Base-by-base conservation (phyloP, 2,797 vertebrate species). In the Euphonia xanthogaster region DNA sequence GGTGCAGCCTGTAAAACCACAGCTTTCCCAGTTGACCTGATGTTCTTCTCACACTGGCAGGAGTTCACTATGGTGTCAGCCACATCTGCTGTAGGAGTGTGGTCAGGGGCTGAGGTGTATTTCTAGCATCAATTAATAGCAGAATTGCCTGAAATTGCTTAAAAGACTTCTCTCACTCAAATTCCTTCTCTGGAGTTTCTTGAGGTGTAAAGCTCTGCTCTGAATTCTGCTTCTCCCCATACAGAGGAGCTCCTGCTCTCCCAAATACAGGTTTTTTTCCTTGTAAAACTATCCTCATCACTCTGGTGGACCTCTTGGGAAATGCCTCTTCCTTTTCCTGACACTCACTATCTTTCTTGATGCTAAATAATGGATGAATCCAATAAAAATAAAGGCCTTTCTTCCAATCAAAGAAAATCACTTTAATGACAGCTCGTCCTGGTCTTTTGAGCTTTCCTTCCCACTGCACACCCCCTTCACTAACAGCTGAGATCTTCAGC, bases 301-400 rank as follows among this genome's bases (percentile, higher is more conserved):
- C 81, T 86, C 90, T 61, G 60, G 27, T 84, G 85, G n/a, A 62
- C 70, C 87, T 91, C 77, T 72, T 31, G 70, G 89, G 53, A 70
- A 94, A 88, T 88, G 72, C 54, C 48, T 90, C 48, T 91, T 83
- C 57, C 45, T 72, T 86, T 71, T 92, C 63, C 73, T 93, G 77
- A 82, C 42, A 27, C 74, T 79, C 3, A 0, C 75, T 83, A 58
- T 94, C 82, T 66, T 62, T 87, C 85, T 89, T 86, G 44, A 76
- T 72, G 66, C 82, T 88, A 61, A 89, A 54, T 92, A 93, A 94
- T 50, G 77, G 93, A 90, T 47, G 78, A 93, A 88, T 89, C 90
- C 81, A 73, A 75, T 84, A 84, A 90, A 94, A 91, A 51, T 60
- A 85, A 77, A 88, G 8, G 53, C 70, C 60, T 90, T 75, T 75